Percentiles rank a stretch among this genome's conserved stretches.
These are phyloP conservation scores for Agapornis canus DNA, from an alignment of 2,797 vertebrate genomes.

Conservation along the genomic window DNA sequence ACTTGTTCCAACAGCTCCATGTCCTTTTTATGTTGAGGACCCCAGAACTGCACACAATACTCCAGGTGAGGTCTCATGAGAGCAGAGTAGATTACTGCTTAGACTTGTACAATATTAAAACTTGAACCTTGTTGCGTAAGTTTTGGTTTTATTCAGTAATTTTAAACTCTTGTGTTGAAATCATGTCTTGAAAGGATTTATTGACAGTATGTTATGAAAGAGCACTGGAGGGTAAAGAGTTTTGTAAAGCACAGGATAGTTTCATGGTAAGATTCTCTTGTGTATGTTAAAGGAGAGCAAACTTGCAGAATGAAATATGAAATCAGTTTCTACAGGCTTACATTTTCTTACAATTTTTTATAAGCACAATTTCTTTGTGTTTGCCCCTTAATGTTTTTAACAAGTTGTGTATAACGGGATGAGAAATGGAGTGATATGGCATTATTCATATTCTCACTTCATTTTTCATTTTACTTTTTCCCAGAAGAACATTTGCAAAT, in stretches of 20 bases:
- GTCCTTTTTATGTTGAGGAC: no score
- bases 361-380: not conserved
- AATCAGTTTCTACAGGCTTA: not conserved
- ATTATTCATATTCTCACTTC: constrained; percentile 71
- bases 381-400: not conserved
- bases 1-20: no score
- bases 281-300: not conserved
- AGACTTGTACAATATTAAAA: not conserved
- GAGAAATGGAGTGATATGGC: constrained; percentile 68
- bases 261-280: not conserved
- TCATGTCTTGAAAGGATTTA: not conserved
- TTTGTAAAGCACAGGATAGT: not conserved
- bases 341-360: not conserved
- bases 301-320: not conserved
- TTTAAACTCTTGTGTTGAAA: not conserved
- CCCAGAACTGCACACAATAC: no score
- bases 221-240: not conserved
- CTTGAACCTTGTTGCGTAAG: not conserved
- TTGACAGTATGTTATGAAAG: not conserved
- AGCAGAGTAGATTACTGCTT: not conserved
- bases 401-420: constrained; percentile 71
- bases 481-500: constrained; percentile 38
- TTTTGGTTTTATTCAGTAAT: not conserved
- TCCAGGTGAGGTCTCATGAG: no score
- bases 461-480: constrained; percentile 71